These are phyloP conservation scores for Elanoides forficatus DNA, from an alignment of 2,113 vertebrate genomes.

Conservation along the genomic window DNA sequence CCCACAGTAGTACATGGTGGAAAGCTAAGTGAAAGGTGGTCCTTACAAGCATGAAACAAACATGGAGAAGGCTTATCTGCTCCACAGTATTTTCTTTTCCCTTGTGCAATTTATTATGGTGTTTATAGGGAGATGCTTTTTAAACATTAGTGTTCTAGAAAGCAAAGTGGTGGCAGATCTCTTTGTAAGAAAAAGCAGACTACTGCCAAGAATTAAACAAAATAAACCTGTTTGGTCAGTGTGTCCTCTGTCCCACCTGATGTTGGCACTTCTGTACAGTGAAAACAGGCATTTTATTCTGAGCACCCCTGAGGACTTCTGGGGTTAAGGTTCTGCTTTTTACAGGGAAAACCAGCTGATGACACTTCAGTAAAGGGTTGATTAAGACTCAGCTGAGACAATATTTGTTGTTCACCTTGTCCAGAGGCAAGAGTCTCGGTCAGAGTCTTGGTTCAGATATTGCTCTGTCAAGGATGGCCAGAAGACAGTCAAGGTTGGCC, in stretches of 20 bases:
- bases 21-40: not conserved
- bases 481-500: not conserved
- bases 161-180: not conserved
- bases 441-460: not conserved
- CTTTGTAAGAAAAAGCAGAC: not conserved
- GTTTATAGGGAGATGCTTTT: not conserved
- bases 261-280: not conserved
- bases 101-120: not conserved
- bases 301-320: not conserved
- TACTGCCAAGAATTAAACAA: not conserved
- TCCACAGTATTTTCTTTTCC: not conserved
- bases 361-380: not conserved
- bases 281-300: not conserved
- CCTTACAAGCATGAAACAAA: not conserved
- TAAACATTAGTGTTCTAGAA: not conserved
- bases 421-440: not conserved
- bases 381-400: not conserved
- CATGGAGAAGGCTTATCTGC: not conserved
- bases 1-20: not conserved
- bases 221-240: not conserved
- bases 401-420: not conserved
- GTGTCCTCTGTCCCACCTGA: not conserved
- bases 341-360: not conserved
- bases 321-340: not conserved
- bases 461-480: not conserved